Percentiles rank a stretch among this genome's conserved stretches.
These are phyloP conservation scores for Stomatorhinus ivindoensis DNA, from an alignment of 2,113 vertebrate species.

Conservation along the genomic window DNA sequence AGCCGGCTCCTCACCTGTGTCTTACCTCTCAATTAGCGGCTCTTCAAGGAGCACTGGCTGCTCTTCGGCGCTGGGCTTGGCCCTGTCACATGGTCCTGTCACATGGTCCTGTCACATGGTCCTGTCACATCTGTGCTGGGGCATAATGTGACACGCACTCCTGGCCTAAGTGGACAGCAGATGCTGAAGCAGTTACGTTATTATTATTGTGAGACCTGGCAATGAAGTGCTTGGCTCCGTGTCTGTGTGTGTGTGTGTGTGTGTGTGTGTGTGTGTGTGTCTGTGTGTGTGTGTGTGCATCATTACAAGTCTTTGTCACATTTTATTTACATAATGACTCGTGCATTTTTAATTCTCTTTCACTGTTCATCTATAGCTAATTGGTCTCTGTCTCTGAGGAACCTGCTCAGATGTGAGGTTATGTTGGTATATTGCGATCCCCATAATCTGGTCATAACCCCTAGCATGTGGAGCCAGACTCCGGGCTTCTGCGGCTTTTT, in stretches of 20 bases:
- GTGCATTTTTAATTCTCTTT: constrained; percentile 2
- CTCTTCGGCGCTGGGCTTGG: constrained; percentile 36
- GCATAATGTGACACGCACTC: constrained; percentile 18
- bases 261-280: constrained; percentile 6
- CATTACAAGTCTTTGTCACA: constrained; percentile 13
- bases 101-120: too few species aligned
- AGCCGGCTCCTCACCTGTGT: constrained; percentile 46
- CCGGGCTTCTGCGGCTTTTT: not conserved
- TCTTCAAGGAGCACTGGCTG: constrained; percentile 42
- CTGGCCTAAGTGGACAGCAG: constrained; percentile 21
- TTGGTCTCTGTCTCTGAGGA: not conserved
- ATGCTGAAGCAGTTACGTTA: constrained; percentile 16
- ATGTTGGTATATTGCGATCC: not conserved
- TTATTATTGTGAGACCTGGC: constrained; percentile 14
- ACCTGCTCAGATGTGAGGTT: not conserved
- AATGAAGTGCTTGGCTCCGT: not conserved
- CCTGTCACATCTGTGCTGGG: constrained; percentile 38
- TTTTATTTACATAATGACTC: constrained; percentile 22
- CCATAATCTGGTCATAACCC: not conserved
- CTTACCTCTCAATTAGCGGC: constrained; percentile 55
- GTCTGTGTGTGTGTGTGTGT: not conserved
- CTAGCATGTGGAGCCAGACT: not conserved
- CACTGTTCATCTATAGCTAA: constrained; percentile 20
- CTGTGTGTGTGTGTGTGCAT: not conserved
- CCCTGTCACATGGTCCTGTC: constrained; percentile 25